Evolutionary conservation across 2,888 invertebrate genomes (phyloP), one percentile per base, ranked within the genome.

Genomic region (Himalopsyche japonica): DNA sequence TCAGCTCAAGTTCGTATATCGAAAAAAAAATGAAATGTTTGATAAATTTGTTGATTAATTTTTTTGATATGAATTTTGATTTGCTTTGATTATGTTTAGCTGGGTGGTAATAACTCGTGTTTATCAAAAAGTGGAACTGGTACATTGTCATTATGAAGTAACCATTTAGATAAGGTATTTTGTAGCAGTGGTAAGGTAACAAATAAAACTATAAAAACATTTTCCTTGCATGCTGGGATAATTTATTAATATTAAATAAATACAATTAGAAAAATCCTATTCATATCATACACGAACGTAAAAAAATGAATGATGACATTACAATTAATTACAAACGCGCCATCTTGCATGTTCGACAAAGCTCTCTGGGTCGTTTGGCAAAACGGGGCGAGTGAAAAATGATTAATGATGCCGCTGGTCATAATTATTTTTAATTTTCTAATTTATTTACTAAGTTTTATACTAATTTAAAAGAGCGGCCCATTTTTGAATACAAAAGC

Each of bases 151-250:
- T n/a, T n/a, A n/a, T n/a, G n/a, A n/a, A n/a, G n/a, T n/a, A n/a
- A n/a, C n/a, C n/a, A n/a, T 43, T 0, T 43, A 43, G 10, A 8
- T 0, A 10, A 1, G 43, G 15, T 15, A 0, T 43, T 15, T 43
- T 43, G 43, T 43, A 7, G 37, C 10, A 37, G 37, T 8, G 37
- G 37, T 37, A 43, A 20, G 24, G 47, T 37, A n/a, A 8, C 2
- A 57, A 57, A 30, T 64, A 47, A 70, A n/a, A 79, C 12, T 43
- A 49, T 27, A 70, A 34, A 37, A 32, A 57, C 24, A 24, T 82
- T 57, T 86, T 87, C 87, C 86, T 87, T 87, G 87, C 87, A 87
- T 87, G 87, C 87, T 86, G 87, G 87, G 87, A 87, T 85, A 80
- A 82, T 86, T 86, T 87, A 87, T 87, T 86, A 15, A 82, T 80